These are phyloP conservation scores for Oncopodura yosiiana DNA, from an alignment of 1,140 invertebrate species.

Conservation along the genomic window DNA sequence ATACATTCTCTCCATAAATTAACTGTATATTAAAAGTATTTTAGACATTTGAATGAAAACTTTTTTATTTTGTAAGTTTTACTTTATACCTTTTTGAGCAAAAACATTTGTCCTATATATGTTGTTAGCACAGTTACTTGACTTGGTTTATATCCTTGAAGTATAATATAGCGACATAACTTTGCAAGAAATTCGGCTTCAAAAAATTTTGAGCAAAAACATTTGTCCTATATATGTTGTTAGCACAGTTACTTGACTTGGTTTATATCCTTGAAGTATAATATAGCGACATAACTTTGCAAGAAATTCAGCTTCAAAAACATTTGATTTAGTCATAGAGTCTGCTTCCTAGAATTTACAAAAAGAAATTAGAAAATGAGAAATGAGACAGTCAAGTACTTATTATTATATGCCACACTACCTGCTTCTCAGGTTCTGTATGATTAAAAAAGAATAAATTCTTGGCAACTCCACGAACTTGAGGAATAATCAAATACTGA, in stretches of 20 bases:
- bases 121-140: background rate
- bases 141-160: background rate
- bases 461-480: conserved; percentile 30
- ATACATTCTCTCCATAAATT: conserved; percentile 28
- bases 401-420: background rate
- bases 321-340: conserved; percentile 47
- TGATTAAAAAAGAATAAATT: conserved; percentile 36
- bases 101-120: background rate
- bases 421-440: conserved; percentile 17
- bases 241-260: conserved; percentile 54
- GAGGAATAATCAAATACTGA: conserved; percentile 25
- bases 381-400: background rate
- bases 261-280: conserved; percentile 48
- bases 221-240: conserved; percentile 54
- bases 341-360: conserved; percentile 44
- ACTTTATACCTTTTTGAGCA: background rate
- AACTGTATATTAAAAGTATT: conserved; percentile 15
- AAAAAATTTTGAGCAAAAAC: conserved; percentile 31
- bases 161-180: background rate
- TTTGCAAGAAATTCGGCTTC: background rate
- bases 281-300: conserved; percentile 50
- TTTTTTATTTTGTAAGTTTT: background rate
- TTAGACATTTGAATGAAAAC: conserved; percentile 4
- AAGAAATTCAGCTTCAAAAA: conserved; percentile 49
- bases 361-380: background rate